These are phyloP conservation scores for Holcopasites calliopsidis DNA, from an alignment of 1,140 invertebrate genomes.

Conservation along the genomic window DNA sequence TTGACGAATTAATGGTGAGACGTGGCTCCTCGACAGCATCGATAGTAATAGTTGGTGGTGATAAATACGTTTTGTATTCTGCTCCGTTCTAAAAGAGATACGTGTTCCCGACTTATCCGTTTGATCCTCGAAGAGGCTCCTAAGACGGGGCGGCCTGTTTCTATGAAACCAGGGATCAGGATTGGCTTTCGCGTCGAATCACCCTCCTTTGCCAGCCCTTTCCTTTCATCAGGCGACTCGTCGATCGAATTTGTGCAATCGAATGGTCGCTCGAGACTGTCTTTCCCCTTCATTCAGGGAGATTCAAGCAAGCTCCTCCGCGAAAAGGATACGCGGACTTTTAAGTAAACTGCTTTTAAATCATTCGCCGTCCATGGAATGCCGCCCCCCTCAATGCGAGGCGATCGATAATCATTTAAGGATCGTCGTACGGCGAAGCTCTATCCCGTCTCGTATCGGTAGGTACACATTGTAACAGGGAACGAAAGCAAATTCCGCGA, in stretches of 20 bases:
- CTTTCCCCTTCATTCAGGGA: too few species aligned
- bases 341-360: too few species aligned
- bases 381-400: too few species aligned
- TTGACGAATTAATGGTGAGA: background rate
- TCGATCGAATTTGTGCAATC: background rate
- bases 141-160: constrained; percentile 14
- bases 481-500: constrained; percentile 31
- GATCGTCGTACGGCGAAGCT: background rate
- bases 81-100: background rate
- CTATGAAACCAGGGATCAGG: constrained; percentile 19
- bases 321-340: background rate
- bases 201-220: background rate
- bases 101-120: constrained; percentile 21
- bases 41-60: background rate
- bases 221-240: background rate
- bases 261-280: background rate
- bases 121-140: constrained; percentile 17
- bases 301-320: background rate
- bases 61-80: background rate
- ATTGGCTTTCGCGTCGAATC: constrained; percentile 1
- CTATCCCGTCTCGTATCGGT: background rate
- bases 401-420: constrained; percentile 14
- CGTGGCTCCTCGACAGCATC: background rate
- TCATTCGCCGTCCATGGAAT: too few species aligned
- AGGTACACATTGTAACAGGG: background rate